Conservation (phyloP, 1,140 invertebrate species). For the Magallana ariakensis region DNA sequence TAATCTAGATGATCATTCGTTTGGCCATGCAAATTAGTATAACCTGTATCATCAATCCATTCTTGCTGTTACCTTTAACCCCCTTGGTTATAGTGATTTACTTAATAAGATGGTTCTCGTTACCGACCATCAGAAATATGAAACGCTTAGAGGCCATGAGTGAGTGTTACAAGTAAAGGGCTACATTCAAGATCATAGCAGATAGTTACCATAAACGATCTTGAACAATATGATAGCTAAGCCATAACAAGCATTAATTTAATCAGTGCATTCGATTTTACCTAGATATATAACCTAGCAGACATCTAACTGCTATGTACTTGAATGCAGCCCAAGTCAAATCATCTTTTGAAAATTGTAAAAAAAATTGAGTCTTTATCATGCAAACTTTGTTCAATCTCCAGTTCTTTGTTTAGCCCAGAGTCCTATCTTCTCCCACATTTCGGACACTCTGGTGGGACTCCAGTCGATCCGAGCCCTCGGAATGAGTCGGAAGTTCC, state of each 20-base stretch:
- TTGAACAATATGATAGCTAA: too few relatives aligned
- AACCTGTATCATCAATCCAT: conserved; percentile 85
- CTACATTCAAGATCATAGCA: not conserved
- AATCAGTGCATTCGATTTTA: too few relatives aligned
- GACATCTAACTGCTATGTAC: too few relatives aligned
- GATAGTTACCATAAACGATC: too few relatives aligned
- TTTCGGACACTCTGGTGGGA: conserved; percentile 92
- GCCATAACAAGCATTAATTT: too few relatives aligned
- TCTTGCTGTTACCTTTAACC: conserved; percentile 84
- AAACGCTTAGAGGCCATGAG: conserved; percentile 92
- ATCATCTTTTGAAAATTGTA: too few relatives aligned
- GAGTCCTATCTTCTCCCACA: conserved; percentile 89
- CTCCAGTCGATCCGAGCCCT: conserved; percentile 93
- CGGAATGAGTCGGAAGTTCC: conserved; percentile 82
- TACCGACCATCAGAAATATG: conserved; percentile 89
- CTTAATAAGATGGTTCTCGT: conserved; percentile 87
- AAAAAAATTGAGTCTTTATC: too few relatives aligned
- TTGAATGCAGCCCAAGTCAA: too few relatives aligned
- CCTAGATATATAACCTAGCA: too few relatives aligned
- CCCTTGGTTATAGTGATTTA: conserved; percentile 86
- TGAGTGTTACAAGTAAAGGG: conserved; percentile 73
- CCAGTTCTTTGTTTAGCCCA: conserved; percentile 69
- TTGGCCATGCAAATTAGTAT: not conserved
- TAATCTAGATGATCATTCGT: not conserved
- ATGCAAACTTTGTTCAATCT: too few relatives aligned